These are phyloP conservation scores for Chirona hameri DNA, from an alignment of 2,888 invertebrate genomes.

Conservation along the genomic window DNA sequence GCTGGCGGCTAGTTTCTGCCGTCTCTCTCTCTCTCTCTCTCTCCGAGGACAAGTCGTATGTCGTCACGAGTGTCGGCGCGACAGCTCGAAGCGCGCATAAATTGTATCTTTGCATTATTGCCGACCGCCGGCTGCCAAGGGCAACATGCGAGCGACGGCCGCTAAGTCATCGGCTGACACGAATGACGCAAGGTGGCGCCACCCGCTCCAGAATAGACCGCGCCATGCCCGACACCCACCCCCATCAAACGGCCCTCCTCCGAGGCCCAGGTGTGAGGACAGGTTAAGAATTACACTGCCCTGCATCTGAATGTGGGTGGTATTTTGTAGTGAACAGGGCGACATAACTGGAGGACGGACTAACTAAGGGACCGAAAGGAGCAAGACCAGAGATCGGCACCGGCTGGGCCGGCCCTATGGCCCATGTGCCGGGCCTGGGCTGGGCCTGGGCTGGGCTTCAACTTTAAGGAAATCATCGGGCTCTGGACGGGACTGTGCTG, in stretches of 20 bases:
- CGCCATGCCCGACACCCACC: background rate
- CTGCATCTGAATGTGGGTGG: background rate
- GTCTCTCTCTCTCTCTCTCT: too few species aligned
- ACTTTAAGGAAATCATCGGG: too few species aligned
- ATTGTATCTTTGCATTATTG: conserved; percentile 24
- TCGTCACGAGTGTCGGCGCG: too few species aligned
- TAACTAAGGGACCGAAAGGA: background rate
- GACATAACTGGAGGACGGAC: background rate
- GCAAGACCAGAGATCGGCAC: too few species aligned
- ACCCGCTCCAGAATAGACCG: background rate
- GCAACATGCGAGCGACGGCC: background rate
- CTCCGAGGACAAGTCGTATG: too few species aligned
- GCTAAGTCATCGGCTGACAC: conserved; percentile 9
- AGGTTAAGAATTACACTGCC: background rate
- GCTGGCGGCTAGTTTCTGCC: too few species aligned
- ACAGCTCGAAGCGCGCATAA: background rate
- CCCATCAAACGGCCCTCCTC: background rate
- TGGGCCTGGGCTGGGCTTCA: too few species aligned
- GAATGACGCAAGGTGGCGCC: background rate
- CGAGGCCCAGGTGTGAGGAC: too few species aligned
- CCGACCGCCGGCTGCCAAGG: background rate
- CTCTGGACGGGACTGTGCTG: too few species aligned
- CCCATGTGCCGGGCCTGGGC: too few species aligned
- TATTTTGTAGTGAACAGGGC: too few species aligned
- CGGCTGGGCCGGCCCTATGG: too few species aligned